These are phyloP conservation scores for Drepanosiphum platanoidis DNA, from an alignment of 2,888 invertebrate genomes.

Conservation along the genomic window DNA sequence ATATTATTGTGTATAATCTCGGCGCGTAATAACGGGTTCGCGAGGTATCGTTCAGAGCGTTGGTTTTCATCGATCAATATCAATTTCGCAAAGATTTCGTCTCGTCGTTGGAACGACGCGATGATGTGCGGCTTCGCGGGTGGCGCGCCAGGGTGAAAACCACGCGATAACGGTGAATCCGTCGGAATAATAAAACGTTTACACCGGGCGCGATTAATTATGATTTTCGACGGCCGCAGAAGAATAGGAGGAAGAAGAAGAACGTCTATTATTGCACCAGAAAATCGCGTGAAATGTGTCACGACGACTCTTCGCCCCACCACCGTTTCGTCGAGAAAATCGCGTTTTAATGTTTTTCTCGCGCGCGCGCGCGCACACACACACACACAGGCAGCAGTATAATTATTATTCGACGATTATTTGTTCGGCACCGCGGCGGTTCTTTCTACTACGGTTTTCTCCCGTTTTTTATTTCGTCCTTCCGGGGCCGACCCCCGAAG, in stretches of 20 bases:
- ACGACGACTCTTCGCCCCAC: constrained; percentile 26
- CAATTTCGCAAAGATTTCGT: too few relatives aligned
- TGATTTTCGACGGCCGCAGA: not conserved
- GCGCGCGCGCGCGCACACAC: not conserved
- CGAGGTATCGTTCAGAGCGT: too few relatives aligned
- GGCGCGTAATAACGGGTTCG: too few relatives aligned
- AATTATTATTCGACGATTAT: not conserved
- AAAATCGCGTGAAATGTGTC: constrained; percentile 41
- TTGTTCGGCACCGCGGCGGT: not conserved
- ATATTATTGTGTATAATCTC: not conserved
- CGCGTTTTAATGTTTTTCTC: constrained; percentile 31
- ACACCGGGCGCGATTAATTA: not conserved
- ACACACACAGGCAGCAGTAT: not conserved
- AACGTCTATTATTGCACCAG: not conserved
- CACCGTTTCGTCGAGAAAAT: constrained; percentile 8
- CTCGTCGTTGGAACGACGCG: too few relatives aligned
- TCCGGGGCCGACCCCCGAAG: too few relatives aligned
- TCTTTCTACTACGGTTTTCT: not conserved
- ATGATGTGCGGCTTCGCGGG: not conserved
- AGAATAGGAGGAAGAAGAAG: not conserved
- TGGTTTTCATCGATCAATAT: too few relatives aligned
- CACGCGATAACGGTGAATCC: not conserved
- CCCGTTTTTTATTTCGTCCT: not conserved
- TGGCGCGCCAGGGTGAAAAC: not conserved
- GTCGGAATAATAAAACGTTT: not conserved